Conservation (phyloP, 1,140 invertebrate species). For the Pseudomyrmex dendroicus region DNA sequence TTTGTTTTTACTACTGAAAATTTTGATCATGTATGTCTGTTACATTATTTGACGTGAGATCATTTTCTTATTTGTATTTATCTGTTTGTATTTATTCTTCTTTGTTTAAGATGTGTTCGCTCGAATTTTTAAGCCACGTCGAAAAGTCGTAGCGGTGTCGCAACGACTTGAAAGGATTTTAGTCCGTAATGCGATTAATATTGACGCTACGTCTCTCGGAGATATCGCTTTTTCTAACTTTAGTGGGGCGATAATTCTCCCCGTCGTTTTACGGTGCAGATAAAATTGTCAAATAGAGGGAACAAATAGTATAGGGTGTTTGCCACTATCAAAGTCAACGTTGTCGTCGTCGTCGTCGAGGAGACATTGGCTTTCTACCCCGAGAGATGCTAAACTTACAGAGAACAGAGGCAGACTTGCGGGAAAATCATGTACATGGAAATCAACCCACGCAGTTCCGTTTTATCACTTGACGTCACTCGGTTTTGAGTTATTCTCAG, state of each 20-base stretch:
- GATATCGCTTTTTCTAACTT: conserved; percentile 49
- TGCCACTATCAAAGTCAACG: conserved; percentile 16
- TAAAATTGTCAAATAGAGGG: conserved; percentile 6
- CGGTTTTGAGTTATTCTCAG: conserved; percentile 56
- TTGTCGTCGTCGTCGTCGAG: neutral
- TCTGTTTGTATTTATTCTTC: neutral
- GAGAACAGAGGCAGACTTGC: conserved; percentile 27
- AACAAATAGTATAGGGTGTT: conserved; percentile 17
- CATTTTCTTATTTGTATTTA: no score
- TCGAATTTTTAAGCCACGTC: conserved; percentile 16
- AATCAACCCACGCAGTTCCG: conserved; percentile 56
- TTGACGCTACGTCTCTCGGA: conserved; percentile 33
- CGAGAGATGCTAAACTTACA: conserved; percentile 26
- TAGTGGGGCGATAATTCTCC: conserved; percentile 25
- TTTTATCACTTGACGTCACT: conserved; percentile 48
- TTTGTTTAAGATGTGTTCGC: neutral
- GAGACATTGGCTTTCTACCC: conserved; percentile 1
- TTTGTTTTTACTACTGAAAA: neutral
- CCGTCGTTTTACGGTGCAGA: neutral
- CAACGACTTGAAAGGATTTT: conserved; percentile 18
- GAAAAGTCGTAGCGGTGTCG: neutral
- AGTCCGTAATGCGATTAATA: conserved; percentile 40
- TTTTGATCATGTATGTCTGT: no score
- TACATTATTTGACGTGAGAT: no score
- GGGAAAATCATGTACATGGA: conserved; percentile 59